These are phyloP conservation scores for Corapipo altera DNA, from an alignment of 2,113 vertebrate genomes.

Conservation along the genomic window DNA sequence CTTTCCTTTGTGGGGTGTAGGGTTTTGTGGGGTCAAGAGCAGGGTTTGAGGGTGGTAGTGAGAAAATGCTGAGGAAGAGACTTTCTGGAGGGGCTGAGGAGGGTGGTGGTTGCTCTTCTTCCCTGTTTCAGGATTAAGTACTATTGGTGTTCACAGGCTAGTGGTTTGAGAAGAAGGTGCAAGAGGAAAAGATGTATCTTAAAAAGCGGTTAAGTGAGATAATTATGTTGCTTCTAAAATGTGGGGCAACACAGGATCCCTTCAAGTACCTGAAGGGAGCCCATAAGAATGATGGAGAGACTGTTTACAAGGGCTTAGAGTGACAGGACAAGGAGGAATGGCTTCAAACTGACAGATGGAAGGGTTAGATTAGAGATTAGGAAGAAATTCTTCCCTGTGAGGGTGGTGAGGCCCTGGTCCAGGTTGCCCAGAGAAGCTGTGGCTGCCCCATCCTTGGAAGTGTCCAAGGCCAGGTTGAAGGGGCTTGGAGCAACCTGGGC, in stretches of 20 bases:
- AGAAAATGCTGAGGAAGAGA: accelerated
- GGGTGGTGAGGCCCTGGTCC: neutral
- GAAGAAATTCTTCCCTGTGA: accelerated
- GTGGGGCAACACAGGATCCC: neutral
- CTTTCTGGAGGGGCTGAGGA: accelerated
- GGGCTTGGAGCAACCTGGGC: neutral
- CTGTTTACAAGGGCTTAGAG: accelerated
- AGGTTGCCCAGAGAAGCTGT: neutral
- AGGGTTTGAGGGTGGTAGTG: accelerated
- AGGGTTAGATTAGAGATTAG: accelerated
- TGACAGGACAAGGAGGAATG: neutral
- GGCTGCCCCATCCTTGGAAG: neutral
- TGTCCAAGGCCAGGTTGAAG: neutral
- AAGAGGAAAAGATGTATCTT: neutral
- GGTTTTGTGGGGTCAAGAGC: accelerated
- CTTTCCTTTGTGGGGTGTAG: accelerated
- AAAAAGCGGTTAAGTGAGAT: accelerated
- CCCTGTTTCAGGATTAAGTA: accelerated
- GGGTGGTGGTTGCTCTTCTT: accelerated
- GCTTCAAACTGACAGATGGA: neutral
- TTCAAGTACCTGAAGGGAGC: neutral
- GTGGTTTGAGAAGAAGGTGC: neutral
- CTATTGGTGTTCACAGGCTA: accelerated
- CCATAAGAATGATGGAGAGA: neutral
- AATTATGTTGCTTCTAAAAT: neutral